phyloP scores from a whole-genome alignment of 2,797 vertebrate genomes.

The Acomys russatus region DNA sequence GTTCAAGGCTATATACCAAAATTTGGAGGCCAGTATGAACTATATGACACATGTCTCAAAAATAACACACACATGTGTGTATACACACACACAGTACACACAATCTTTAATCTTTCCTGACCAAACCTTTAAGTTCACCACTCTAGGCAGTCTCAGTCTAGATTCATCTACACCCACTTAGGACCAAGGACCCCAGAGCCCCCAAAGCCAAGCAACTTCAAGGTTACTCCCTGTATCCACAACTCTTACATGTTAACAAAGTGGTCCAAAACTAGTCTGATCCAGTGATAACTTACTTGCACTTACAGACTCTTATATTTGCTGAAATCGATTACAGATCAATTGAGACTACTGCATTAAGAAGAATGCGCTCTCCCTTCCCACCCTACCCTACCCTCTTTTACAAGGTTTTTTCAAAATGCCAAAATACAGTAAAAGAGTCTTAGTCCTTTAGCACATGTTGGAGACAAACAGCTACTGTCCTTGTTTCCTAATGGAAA shows the following conservation, averaged over 20 bases:
- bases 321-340: conserved; percentile 63
- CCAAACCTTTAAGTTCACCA: not conserved
- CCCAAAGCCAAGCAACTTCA: not conserved
- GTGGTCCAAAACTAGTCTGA: not conserved
- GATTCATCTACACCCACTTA: not conserved
- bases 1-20: not conserved
- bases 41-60: not conserved
- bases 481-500: conserved; percentile 46
- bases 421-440: not conserved
- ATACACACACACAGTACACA: not conserved
- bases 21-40: not conserved
- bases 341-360: conserved; percentile 28
- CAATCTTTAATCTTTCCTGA: not conserved
- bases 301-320: conserved; percentile 56
- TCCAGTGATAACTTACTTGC: conserved; percentile 21
- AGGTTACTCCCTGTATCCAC: not conserved
- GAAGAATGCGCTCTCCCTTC: not conserved
- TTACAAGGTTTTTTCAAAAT: not conserved
- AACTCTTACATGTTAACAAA: not conserved
- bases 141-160: not conserved
- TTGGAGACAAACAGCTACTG: conserved; percentile 18
- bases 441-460: conserved; percentile 1
- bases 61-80: not conserved
- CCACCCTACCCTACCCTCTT: no score
- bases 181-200: not conserved